A percentile compares a stretch with the other conserved stretches of the same genome.
Conservation (phyloP, 2,113 vertebrate genomes). For the Turnix velox region DNA sequence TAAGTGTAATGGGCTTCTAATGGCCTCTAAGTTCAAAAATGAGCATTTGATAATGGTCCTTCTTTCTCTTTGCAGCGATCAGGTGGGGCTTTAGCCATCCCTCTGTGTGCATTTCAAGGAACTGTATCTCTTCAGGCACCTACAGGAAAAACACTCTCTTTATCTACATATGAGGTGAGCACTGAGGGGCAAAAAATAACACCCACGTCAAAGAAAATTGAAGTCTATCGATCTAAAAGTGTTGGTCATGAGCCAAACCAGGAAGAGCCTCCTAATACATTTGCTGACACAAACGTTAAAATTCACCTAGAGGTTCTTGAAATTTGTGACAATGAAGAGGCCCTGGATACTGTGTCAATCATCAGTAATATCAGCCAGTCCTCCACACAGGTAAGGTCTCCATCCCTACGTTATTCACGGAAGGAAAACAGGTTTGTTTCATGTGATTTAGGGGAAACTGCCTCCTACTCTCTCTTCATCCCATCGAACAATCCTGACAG, state of each 20-base stretch:
- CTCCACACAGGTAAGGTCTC: slow-evolving; percentile 88
- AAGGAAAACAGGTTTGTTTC: slow-evolving; percentile 95
- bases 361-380: slow-evolving; percentile 98
- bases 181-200: slow-evolving; percentile 88
- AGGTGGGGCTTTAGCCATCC: slow-evolving; percentile 82
- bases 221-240: slow-evolving; percentile 95
- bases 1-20: neutral
- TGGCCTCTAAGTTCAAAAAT: neutral
- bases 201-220: slow-evolving; percentile 85
- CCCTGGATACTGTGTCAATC: slow-evolving; percentile 96
- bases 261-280: slow-evolving; percentile 71
- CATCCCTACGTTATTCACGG: slow-evolving; percentile 90
- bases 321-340: slow-evolving; percentile 93
- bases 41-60: neutral
- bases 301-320: slow-evolving; percentile 97
- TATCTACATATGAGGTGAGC: slow-evolving; percentile 97
- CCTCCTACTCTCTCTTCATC: slow-evolving; percentile 93
- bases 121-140: slow-evolving; percentile 93
- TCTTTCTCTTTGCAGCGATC: slow-evolving; percentile 74
- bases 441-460: slow-evolving; percentile 90
- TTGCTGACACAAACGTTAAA: slow-evolving; percentile 90
- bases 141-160: slow-evolving; percentile 90
- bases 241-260: slow-evolving; percentile 91
- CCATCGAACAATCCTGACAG: slow-evolving; percentile 82
- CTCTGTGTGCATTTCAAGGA: slow-evolving; percentile 94